Conservation (phyloP, 2,113 vertebrate species). For the Leuciscus idus region DNA sequence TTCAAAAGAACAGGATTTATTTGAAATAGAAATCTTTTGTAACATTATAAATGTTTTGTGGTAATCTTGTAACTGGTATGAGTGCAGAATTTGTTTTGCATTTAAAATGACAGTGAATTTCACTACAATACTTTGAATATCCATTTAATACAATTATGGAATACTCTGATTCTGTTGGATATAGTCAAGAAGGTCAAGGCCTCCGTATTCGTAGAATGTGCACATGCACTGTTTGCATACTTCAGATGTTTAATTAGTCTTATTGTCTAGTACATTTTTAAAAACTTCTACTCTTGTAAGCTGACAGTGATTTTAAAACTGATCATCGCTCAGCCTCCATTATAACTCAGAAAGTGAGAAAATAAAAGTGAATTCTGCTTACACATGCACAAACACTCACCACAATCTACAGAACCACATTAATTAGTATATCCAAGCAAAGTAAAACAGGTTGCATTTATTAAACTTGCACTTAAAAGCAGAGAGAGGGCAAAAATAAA, state of each 20-base stretch:
- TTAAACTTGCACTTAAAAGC: constrained; percentile 83
- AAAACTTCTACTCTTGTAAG: neutral
- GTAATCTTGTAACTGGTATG: too few relatives aligned
- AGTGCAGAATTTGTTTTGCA: neutral
- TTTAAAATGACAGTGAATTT: neutral
- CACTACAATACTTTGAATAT: neutral
- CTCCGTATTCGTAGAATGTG: neutral
- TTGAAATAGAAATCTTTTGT: neutral
- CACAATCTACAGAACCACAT: constrained; percentile 48
- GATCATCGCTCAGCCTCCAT: neutral
- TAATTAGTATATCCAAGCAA: constrained; percentile 77
- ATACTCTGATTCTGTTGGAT: neutral
- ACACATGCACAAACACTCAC: constrained; percentile 64
- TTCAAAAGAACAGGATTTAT: neutral
- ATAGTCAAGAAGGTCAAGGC: neutral
- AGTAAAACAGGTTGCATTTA: constrained; percentile 90
- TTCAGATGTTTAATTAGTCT: neutral
- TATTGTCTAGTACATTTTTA: neutral
- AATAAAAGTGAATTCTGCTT: constrained; percentile 42
- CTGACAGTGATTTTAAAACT: neutral
- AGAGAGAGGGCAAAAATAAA: constrained; percentile 82
- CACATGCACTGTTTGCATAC: neutral
- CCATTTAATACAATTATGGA: neutral
- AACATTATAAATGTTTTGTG: neutral
- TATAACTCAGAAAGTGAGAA: neutral